These are phyloP conservation scores for Nasonia giraulti DNA, from an alignment of 1,140 invertebrate genomes.

Conservation along the genomic window DNA sequence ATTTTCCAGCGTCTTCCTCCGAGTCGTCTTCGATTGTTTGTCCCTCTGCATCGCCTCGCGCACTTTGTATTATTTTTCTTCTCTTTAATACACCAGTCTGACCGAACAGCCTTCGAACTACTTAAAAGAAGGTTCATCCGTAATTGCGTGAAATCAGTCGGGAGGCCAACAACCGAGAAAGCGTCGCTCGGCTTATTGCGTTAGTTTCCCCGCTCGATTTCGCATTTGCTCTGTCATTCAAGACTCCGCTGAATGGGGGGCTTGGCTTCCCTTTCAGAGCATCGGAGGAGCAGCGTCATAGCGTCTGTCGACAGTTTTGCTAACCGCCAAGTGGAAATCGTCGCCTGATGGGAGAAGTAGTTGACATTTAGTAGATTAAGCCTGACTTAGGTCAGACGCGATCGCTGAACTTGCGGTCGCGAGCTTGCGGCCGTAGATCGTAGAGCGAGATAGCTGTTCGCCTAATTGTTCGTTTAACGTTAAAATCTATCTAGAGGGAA, in stretches of 20 bases:
- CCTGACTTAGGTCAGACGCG: conserved; percentile 11
- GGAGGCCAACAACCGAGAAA: too few relatives aligned
- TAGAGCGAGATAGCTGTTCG: too few relatives aligned
- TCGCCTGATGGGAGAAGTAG: neutral
- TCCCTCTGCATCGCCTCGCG: neutral
- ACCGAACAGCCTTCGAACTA: neutral
- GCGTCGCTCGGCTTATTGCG: neutral
- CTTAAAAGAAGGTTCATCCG: neutral
- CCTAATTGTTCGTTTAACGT: too few relatives aligned
- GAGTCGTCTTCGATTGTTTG: neutral
- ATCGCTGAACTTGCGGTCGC: neutral
- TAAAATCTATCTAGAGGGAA: too few relatives aligned
- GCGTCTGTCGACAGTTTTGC: conserved; percentile 19
- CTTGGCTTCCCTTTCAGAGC: neutral
- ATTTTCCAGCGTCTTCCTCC: too few relatives aligned
- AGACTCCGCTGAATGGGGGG: neutral
- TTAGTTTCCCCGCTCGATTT: neutral
- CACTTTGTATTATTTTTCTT: neutral
- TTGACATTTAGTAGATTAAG: conserved; percentile 38
- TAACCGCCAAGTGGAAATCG: conserved; percentile 35
- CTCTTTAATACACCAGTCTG: neutral
- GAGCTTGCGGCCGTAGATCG: neutral
- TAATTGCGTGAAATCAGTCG: neutral
- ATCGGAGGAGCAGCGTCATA: too few relatives aligned
- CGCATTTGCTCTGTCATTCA: neutral